Conservation (phyloP, 2,797 vertebrate species). For the Columba guinea region DNA sequence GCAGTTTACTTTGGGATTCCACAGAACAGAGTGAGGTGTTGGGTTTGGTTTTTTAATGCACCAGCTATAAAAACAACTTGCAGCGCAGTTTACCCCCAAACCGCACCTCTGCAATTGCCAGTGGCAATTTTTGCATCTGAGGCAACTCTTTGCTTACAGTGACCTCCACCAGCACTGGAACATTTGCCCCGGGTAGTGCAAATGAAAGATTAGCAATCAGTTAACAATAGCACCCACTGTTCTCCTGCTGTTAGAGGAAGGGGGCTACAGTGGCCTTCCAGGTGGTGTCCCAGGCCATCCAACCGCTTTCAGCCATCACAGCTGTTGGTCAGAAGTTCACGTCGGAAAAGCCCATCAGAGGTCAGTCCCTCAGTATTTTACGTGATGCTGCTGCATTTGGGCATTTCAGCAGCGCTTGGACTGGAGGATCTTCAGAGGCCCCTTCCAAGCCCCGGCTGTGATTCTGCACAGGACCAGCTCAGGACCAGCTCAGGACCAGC, state of each 20-base stretch:
- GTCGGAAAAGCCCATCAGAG: neutral
- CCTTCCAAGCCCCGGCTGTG: too few species aligned
- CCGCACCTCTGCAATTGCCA: neutral
- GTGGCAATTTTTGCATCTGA: neutral
- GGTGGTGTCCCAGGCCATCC: neutral
- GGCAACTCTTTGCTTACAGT: neutral
- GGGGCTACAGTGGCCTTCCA: too few species aligned
- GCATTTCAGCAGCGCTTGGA: neutral
- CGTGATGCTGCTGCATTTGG: neutral
- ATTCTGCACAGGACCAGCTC: too few species aligned
- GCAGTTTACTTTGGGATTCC: neutral
- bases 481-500: neutral
- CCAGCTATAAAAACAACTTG: neutral
- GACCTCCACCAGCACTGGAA: neutral
- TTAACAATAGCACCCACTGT: neutral
- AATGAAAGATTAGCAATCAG: neutral
- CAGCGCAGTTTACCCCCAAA: neutral
- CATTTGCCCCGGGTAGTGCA: neutral
- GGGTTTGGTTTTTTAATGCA: neutral
- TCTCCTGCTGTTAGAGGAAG: neutral
- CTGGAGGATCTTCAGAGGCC: too few species aligned
- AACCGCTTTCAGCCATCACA: neutral
- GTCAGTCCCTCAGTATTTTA: neutral
- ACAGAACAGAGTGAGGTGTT: neutral
- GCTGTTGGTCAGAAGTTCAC: neutral